Percentiles rank a stretch among this genome's conserved stretches.
Conservation (phyloP, 1,140 invertebrate species). For the Ganaspis sp. region DNA sequence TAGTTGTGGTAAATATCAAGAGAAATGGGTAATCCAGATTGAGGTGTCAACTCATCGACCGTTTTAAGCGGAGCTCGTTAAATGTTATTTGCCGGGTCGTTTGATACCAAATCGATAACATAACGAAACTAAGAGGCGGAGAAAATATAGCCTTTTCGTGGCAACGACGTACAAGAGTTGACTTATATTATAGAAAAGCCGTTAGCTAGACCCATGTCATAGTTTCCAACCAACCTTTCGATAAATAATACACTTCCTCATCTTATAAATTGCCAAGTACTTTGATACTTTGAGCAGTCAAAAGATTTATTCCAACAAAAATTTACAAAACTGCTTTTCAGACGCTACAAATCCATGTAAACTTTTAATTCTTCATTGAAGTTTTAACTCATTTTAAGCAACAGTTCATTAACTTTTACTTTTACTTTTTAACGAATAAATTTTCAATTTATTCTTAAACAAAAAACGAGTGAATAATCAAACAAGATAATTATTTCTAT, state of each 20-base stretch:
- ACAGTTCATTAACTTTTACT: neutral
- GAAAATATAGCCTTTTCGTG: conserved; percentile 17
- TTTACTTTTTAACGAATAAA: too few relatives aligned
- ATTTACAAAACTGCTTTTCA: neutral
- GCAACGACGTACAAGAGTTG: neutral
- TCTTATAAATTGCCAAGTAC: conserved; percentile 3
- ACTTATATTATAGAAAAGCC: conserved; percentile 10
- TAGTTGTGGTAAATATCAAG: conserved; percentile 28
- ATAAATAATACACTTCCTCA: neutral
- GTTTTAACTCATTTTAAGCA: neutral
- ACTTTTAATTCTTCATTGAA: neutral
- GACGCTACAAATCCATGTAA: too few relatives aligned
- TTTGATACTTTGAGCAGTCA: neutral
- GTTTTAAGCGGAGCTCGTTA: conserved; percentile 32
- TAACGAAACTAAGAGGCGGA: neutral
- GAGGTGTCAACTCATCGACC: conserved; percentile 27
- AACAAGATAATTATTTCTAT: too few relatives aligned
- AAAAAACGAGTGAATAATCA: too few relatives aligned
- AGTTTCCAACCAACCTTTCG: neutral
- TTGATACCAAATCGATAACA: conserved; percentile 19
- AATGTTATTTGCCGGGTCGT: conserved; percentile 38
- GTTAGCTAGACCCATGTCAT: neutral
- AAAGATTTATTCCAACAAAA: neutral
- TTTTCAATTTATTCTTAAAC: too few relatives aligned
- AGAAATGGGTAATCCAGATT: conserved; percentile 18